phyloP scores from a whole-genome alignment of 2,797 vertebrate genomes.

The Protonibea diacanthus region DNA sequence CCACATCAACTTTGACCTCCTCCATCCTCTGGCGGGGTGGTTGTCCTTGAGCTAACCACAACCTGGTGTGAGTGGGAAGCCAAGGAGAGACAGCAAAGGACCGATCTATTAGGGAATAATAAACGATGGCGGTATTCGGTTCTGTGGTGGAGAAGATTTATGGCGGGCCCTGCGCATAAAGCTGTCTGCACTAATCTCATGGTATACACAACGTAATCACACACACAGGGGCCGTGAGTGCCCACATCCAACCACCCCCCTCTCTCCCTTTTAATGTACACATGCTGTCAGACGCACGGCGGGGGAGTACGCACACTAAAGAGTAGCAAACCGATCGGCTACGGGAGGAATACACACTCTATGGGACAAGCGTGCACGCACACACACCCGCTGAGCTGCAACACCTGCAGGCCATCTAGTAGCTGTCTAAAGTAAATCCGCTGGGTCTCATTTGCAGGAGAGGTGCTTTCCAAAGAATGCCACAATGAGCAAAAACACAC shows the following conservation, averaged over 20 bases:
- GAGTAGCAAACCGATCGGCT: constrained; percentile 58
- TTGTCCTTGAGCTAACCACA: constrained; percentile 67
- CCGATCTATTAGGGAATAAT: constrained; percentile 75
- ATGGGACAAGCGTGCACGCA: constrained; percentile 1
- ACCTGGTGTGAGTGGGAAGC: constrained; percentile 52
- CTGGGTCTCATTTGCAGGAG: constrained; percentile 71
- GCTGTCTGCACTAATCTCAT: constrained; percentile 80
- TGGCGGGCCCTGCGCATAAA: constrained; percentile 69
- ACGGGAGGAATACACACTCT: constrained; percentile 30
- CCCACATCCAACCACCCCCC: neutral
- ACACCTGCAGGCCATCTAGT: constrained; percentile 79
- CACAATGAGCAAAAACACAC: constrained; percentile 48
- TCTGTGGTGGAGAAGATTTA: constrained; percentile 71
- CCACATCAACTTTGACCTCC: constrained; percentile 58
- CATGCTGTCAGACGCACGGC: constrained; percentile 67
- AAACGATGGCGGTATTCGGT: constrained; percentile 60
- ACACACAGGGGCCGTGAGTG: constrained; percentile 55
- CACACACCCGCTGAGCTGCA: constrained; percentile 59
- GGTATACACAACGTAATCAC: constrained; percentile 78
- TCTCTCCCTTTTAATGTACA: constrained; percentile 68
- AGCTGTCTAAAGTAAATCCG: constrained; percentile 73
- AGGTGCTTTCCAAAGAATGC: constrained; percentile 64
- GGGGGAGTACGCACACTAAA: constrained; percentile 49
- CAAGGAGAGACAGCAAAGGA: constrained; percentile 53
- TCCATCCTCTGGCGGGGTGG: constrained; percentile 24